A percentile compares a stretch with the other conserved stretches of the same genome.
phyloP scores from a whole-genome alignment of 2,113 vertebrate species.

The Gavia stellata region DNA sequence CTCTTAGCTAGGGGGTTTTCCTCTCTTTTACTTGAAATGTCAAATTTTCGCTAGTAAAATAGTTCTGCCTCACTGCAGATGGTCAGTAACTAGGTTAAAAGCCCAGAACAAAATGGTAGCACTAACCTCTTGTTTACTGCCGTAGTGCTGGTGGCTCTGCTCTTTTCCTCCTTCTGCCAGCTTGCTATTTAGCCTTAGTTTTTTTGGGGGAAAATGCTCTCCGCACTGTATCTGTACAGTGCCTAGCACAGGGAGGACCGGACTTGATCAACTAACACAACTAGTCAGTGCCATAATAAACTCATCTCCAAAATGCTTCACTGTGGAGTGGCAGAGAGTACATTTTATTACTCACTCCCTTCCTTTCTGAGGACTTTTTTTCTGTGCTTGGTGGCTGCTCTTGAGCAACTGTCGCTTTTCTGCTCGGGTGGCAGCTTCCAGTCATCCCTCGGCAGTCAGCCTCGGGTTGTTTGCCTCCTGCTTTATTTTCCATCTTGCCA shows the following conservation, averaged over 20 bases:
- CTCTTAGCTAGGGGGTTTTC: background rate
- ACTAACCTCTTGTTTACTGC: background rate
- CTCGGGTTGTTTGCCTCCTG: accelerated
- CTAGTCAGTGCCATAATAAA: background rate
- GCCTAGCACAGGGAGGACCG: background rate
- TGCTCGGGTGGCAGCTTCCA: background rate
- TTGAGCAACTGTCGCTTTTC: background rate
- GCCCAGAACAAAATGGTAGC: background rate
- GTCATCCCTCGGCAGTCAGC: background rate
- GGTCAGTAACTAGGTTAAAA: background rate
- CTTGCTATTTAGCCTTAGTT: background rate
- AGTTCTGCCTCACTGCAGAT: background rate
- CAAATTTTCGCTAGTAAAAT: accelerated
- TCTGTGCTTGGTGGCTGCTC: background rate
- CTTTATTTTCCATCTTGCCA: background rate
- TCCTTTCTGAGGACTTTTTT: background rate
- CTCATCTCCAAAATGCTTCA: background rate
- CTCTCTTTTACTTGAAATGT: background rate
- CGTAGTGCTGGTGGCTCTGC: background rate
- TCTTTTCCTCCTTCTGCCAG: background rate
- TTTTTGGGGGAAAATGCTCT: background rate
- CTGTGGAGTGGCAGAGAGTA: background rate
- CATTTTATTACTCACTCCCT: background rate
- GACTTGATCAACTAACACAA: background rate
- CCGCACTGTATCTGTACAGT: accelerated